Evolutionary conservation across 2,797 vertebrate species (phyloP).

Genomic region (Hypotaenidia philippensis): DNA sequence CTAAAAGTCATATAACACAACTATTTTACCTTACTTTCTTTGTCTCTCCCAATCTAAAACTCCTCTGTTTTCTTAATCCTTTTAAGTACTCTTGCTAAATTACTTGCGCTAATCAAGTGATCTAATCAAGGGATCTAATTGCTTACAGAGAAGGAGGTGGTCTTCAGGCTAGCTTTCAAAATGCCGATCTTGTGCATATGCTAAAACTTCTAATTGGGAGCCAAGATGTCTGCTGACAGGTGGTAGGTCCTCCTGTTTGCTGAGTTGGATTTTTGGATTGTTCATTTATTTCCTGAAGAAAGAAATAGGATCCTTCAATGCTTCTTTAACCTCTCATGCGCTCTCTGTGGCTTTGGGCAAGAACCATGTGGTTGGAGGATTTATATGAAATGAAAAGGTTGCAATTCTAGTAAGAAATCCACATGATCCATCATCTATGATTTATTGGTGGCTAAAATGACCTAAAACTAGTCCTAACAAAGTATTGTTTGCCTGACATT

Average conservation of each 20-base stretch:
- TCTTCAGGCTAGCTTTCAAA: slow-evolving; percentile 1
- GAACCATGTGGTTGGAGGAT: neutral
- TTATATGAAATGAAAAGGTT: slow-evolving; percentile 13
- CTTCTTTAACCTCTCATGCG: neutral
- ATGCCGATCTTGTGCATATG: slow-evolving; percentile 1
- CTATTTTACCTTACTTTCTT: neutral
- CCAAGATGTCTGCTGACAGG: slow-evolving; percentile 12
- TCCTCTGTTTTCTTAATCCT: neutral
- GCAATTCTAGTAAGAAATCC: slow-evolving; percentile 25
- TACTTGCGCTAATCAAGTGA: slow-evolving; percentile 1
- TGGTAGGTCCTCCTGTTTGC: neutral
- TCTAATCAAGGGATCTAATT: slow-evolving; percentile 24
- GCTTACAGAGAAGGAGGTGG: neutral
- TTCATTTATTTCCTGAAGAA: slow-evolving; percentile 21
- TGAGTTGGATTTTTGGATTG: slow-evolving; percentile 38
- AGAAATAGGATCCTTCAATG: neutral
- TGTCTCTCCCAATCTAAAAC: neutral
- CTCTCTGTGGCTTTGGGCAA: neutral
- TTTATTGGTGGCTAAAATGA: neutral
- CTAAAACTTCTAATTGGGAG: neutral
- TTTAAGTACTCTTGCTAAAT: neutral
- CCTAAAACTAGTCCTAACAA: neutral
- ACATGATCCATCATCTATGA: neutral
- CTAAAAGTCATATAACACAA: neutral
- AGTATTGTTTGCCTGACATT: neutral